These are phyloP conservation scores for Conopomorpha cramerella DNA, from an alignment of 1,140 invertebrate species.

Conservation along the genomic window DNA sequence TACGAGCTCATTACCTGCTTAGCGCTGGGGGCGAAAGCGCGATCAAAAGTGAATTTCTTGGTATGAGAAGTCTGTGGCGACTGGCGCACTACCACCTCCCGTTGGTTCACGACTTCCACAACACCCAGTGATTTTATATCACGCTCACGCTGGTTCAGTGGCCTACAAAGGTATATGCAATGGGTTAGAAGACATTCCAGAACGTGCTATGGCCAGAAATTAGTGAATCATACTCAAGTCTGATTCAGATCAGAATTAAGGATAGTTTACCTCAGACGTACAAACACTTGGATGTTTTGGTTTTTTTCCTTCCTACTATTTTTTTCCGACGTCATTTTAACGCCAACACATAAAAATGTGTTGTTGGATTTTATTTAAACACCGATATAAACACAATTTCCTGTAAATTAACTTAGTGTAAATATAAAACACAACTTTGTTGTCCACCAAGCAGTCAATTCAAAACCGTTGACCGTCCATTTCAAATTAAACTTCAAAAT, in stretches of 20 bases:
- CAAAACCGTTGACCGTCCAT: conserved; percentile 1
- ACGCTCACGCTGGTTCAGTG: conserved; percentile 75
- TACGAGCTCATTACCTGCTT: conserved; percentile 70
- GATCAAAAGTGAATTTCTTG: conserved; percentile 91
- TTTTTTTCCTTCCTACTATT: conserved; percentile 57
- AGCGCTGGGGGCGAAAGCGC: conserved; percentile 77
- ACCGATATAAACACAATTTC: too few species aligned
- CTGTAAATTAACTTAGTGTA: too few species aligned
- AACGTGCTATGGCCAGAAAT: too few species aligned
- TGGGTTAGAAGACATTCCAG: too few species aligned
- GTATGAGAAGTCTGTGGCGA: conserved; percentile 66
- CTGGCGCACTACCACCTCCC: conserved; percentile 77
- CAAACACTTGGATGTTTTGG: conserved; percentile 88
- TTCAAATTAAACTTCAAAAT: conserved; percentile 21
- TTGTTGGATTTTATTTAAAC: too few species aligned
- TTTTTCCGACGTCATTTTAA: conserved; percentile 45
- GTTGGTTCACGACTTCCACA: conserved; percentile 68
- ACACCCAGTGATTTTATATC: conserved; percentile 70
- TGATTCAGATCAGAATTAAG: too few species aligned
- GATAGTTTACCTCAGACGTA: conserved; percentile 70
- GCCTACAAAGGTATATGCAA: conserved; percentile 61
- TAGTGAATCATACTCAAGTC: too few species aligned
- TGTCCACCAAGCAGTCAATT: too few species aligned
- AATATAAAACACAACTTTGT: too few species aligned
- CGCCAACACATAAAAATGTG: conserved; percentile 22